phyloP scores from a whole-genome alignment of 2,797 vertebrate genomes.

The Coracias cyanogaster region DNA sequence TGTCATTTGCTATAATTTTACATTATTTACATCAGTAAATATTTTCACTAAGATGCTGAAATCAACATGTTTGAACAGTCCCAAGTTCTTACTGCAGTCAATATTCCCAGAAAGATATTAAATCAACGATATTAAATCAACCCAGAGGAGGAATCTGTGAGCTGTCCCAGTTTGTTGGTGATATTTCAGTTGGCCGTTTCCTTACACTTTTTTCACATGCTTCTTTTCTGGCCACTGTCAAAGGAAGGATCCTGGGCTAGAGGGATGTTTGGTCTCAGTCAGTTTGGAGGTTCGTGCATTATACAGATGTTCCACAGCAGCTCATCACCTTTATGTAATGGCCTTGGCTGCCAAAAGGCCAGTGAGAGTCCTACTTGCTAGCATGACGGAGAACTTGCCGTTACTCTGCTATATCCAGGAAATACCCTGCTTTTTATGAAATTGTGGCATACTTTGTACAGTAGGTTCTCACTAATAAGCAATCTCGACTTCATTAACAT shows the following conservation, averaged over 20 bases:
- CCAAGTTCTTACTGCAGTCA: background rate
- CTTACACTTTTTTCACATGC: background rate
- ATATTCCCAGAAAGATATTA: background rate
- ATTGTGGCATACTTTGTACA: background rate
- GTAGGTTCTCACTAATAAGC: background rate
- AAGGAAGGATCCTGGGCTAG: background rate
- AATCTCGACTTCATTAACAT: background rate
- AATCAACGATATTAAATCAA: background rate
- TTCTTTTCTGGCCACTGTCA: background rate
- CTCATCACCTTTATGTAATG: background rate
- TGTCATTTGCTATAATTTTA: background rate
- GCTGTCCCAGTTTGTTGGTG: background rate
- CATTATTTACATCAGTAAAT: background rate
- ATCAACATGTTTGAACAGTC: background rate
- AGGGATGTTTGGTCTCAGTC: background rate
- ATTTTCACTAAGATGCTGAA: background rate
- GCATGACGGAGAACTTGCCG: background rate
- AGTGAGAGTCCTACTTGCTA: background rate
- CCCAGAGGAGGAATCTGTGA: background rate
- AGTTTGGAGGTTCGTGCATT: background rate
- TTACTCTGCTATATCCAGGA: background rate
- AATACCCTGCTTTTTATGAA: background rate
- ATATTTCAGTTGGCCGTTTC: background rate
- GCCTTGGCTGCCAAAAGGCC: background rate
- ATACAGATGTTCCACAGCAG: accelerated